phyloP scores from a whole-genome alignment of 64 coral and sea anemone genomes.

The Dendrophyllia cribrosa region DNA sequence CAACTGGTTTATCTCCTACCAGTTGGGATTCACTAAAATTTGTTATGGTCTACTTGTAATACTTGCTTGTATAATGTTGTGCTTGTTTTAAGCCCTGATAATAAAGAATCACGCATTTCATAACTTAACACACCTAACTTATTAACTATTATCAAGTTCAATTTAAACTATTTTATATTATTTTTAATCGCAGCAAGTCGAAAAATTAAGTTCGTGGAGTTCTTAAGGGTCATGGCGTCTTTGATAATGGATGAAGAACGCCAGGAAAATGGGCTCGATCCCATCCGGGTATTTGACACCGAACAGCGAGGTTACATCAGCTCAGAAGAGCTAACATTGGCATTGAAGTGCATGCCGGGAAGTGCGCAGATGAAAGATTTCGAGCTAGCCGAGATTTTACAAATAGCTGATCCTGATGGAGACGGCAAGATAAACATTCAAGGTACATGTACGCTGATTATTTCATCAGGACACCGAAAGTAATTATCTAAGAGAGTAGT shows the following conservation, averaged over 20 bases:
- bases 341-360: conserved; percentile 76
- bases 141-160: no score
- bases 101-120: no score
- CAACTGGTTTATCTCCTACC: no score
- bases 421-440: conserved; percentile 63
- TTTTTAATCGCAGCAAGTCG: conserved; percentile 30
- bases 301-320: conserved; percentile 71
- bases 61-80: no score
- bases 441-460: conserved; percentile 37
- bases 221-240: conserved; percentile 69
- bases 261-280: not conserved
- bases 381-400: conserved; percentile 58
- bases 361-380: conserved; percentile 41
- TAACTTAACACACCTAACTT: no score
- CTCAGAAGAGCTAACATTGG: conserved; percentile 51
- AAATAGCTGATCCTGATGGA: conserved; percentile 60
- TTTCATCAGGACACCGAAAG: no score
- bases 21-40: no score
- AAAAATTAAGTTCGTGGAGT: conserved; percentile 67
- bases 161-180: not conserved
- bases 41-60: no score
- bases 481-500: no score
- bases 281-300: conserved; percentile 65
- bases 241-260: conserved; percentile 62
- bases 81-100: no score